Evolutionary conservation across 1,140 invertebrate species (phyloP).

Genomic region (Meloidogyne chitwoodi): DNA sequence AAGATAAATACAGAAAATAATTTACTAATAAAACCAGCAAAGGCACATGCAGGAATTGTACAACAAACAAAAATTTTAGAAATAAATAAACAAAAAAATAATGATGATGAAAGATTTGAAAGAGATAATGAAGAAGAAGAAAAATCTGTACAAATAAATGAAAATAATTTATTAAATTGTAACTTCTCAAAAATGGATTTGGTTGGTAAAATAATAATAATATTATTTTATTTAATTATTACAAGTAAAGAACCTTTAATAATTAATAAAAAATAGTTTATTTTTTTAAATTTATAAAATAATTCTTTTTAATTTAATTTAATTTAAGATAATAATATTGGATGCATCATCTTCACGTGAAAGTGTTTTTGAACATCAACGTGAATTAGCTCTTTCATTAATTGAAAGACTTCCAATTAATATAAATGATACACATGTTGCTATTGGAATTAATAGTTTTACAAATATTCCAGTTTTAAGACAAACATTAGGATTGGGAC

Average conservation of each 20-base stretch:
- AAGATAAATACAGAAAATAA: not conserved
- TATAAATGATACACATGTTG: conserved; percentile 45
- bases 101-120: not conserved
- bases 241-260: too few relatives aligned
- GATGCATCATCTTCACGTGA: conserved; percentile 55
- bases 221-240: not conserved
- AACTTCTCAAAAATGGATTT: conserved; percentile 11
- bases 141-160: not conserved
- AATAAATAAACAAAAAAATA: not conserved
- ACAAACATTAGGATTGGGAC: conserved; percentile 49
- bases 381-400: conserved; percentile 48
- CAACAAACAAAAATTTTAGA: not conserved
- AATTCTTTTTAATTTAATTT: not conserved
- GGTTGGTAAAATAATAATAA: conserved; percentile 5
- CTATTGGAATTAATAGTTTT: conserved; percentile 53
- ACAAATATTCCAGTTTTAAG: conserved; percentile 44
- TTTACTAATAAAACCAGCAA: conserved; percentile 3
- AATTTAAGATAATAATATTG: conserved; percentile 44
- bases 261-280: not conserved
- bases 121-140: not conserved
- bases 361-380: conserved; percentile 52
- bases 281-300: too few relatives aligned
- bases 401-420: conserved; percentile 54
- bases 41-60: not conserved
- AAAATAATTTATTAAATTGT: conserved; percentile 2